These are phyloP conservation scores for Oegoconia quadripuncta DNA, from an alignment of 2,888 invertebrate genomes.

Conservation along the genomic window DNA sequence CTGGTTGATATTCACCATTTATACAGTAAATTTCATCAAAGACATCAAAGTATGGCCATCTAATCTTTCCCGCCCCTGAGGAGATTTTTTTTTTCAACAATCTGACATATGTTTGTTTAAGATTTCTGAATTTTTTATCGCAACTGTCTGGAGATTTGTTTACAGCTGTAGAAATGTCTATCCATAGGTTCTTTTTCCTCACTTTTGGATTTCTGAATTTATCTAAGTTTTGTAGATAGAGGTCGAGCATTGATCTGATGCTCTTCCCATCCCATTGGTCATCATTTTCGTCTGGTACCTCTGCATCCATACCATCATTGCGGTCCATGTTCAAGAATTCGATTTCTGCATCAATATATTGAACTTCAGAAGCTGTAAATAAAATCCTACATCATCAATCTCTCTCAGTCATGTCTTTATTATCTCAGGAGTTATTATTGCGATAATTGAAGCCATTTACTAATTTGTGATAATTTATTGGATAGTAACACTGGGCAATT, in stretches of 20 bases:
- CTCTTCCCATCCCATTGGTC: slow-evolving; percentile 64
- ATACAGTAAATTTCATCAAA: slow-evolving; percentile 64
- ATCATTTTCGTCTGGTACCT: slow-evolving; percentile 51
- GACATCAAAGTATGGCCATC: slow-evolving; percentile 67
- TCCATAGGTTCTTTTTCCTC: slow-evolving; percentile 68
- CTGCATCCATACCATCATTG: slow-evolving; percentile 46
- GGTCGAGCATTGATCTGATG: slow-evolving; percentile 47
- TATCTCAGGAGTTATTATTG: too few relatives aligned
- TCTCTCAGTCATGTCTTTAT: too few relatives aligned
- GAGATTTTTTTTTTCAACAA: slow-evolving; percentile 57
- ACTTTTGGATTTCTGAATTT: slow-evolving; percentile 67
- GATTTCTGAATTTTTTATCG: slow-evolving; percentile 69
- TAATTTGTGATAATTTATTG: too few relatives aligned
- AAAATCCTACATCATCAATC: slow-evolving; percentile 26
- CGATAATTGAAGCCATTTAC: too few relatives aligned
- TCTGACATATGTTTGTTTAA: slow-evolving; percentile 66
- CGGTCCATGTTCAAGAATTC: slow-evolving; percentile 53
- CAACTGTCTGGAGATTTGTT: slow-evolving; percentile 63
- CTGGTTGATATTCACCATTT: slow-evolving; percentile 62
- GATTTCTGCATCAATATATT: slow-evolving; percentile 50
- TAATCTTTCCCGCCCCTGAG: slow-evolving; percentile 47
- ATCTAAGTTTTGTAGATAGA: slow-evolving; percentile 60
- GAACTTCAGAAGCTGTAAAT: slow-evolving; percentile 48
- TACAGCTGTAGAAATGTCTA: slow-evolving; percentile 52
- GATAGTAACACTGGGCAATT: too few relatives aligned